These are phyloP conservation scores for Scrobipalpa atriplicella DNA, from an alignment of 2,888 invertebrate species.

Conservation along the genomic window DNA sequence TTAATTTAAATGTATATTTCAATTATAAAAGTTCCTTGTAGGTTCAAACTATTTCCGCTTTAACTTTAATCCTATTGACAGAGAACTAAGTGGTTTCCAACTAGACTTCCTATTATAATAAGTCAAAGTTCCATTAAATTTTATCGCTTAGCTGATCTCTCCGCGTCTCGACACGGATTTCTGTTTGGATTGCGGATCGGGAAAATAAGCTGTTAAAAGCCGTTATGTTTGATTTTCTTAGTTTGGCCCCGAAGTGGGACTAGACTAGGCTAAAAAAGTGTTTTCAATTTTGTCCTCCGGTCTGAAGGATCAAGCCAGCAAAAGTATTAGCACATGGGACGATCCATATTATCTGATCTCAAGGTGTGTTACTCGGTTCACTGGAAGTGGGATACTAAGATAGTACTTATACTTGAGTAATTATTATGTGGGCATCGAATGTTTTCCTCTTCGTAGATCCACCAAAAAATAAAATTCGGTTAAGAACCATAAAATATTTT, in stretches of 20 bases:
- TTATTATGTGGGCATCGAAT: too few species aligned
- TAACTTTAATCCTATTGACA: background rate
- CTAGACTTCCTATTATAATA: constrained; percentile 2
- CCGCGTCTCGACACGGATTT: constrained; percentile 10
- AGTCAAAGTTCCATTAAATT: constrained; percentile 7
- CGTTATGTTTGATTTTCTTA: background rate
- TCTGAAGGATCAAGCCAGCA: too few species aligned
- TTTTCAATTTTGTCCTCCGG: background rate
- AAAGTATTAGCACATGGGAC: too few species aligned
- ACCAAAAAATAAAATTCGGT: too few species aligned
- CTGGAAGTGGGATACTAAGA: too few species aligned
- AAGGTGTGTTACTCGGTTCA: too few species aligned
- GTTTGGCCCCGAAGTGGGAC: background rate
- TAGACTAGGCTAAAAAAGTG: background rate
- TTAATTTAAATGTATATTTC: too few species aligned
- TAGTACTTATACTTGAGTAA: too few species aligned
- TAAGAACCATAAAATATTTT: too few species aligned
- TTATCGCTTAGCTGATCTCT: constrained; percentile 24
- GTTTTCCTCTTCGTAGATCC: too few species aligned
- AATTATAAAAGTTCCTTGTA: too few species aligned
- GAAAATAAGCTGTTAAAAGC: background rate
- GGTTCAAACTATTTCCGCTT: background rate
- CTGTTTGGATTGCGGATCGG: constrained; percentile 20
- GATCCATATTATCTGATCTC: too few species aligned
- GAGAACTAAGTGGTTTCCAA: background rate